Conservation (phyloP, 2,797 vertebrate genomes). For the Microctenopoma lineatum region DNA sequence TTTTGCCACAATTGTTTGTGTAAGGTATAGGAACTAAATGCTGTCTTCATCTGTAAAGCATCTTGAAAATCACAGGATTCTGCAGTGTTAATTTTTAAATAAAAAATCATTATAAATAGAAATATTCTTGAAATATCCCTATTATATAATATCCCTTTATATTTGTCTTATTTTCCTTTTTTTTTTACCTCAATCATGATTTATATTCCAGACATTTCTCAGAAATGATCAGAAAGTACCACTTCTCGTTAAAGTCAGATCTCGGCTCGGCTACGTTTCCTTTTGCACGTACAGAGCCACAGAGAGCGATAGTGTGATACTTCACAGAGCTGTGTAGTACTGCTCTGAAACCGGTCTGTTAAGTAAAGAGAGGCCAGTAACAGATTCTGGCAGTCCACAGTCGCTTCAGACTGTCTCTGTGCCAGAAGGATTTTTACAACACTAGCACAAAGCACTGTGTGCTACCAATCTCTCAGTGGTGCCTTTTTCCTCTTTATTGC, state of each 20-base stretch:
- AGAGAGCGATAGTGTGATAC: conserved; percentile 35
- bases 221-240: neutral
- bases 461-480: conserved; percentile 26
- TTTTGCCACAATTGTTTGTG: conserved; percentile 27
- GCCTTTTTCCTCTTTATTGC: conserved; percentile 20
- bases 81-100: neutral
- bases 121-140: neutral
- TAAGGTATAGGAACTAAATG: conserved; percentile 3
- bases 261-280: too few relatives aligned
- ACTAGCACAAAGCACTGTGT: conserved; percentile 16
- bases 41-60: neutral
- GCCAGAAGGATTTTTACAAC: conserved; percentile 48
- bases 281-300: conserved; percentile 12
- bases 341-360: conserved; percentile 47
- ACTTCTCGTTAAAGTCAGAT: neutral
- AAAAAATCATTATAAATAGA: neutral
- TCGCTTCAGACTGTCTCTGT: conserved; percentile 31
- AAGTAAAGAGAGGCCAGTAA: conserved; percentile 34
- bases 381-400: conserved; percentile 37
- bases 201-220: too few relatives aligned
- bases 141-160: too few relatives aligned
- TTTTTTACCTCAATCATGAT: neutral
- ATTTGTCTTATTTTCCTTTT: neutral
- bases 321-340: conserved; percentile 46
- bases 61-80: neutral